phyloP scores from a whole-genome alignment of 2,888 invertebrate genomes.

The Hemistola chrysoprasaria region DNA sequence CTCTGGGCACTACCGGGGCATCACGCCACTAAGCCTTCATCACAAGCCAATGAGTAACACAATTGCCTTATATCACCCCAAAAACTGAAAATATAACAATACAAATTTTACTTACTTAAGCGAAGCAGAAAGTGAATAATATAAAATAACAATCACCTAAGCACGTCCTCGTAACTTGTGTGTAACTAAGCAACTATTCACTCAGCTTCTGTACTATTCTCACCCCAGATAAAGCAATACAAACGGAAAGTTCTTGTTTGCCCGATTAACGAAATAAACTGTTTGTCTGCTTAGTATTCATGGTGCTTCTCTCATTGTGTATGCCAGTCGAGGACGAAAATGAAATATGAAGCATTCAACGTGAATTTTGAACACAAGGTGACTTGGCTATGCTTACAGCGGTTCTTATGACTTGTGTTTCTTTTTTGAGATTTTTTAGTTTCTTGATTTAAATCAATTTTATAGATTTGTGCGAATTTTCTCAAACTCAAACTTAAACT shows the following conservation, averaged over 20 bases:
- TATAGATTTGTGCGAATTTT: too few relatives aligned
- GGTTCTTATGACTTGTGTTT: constrained; percentile 37
- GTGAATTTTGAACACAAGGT: constrained; percentile 71
- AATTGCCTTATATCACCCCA: too few relatives aligned
- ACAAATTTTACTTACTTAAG: too few relatives aligned
- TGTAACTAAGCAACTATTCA: constrained; percentile 13
- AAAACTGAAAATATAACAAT: too few relatives aligned
- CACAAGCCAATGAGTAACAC: too few relatives aligned
- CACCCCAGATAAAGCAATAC: constrained; percentile 54
- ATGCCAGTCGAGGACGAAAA: constrained; percentile 70
- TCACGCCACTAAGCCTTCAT: too few relatives aligned
- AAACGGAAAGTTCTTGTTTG: constrained; percentile 75
- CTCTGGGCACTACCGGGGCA: too few relatives aligned
- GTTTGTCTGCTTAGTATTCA: constrained; percentile 77
- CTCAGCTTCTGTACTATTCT: constrained; percentile 23
- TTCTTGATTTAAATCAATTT: background rate
- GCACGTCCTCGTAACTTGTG: too few relatives aligned
- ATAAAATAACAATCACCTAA: too few relatives aligned
- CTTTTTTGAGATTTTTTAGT: constrained; percentile 23
- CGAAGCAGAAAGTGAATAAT: too few relatives aligned
- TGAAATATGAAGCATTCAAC: constrained; percentile 79
- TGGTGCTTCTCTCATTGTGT: constrained; percentile 69
- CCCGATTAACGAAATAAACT: constrained; percentile 79
- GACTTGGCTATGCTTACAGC: constrained; percentile 55
- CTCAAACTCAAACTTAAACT: too few relatives aligned